Evolutionary conservation across 2,797 vertebrate genomes (phyloP).

Genomic region (Picus viridis): DNA sequence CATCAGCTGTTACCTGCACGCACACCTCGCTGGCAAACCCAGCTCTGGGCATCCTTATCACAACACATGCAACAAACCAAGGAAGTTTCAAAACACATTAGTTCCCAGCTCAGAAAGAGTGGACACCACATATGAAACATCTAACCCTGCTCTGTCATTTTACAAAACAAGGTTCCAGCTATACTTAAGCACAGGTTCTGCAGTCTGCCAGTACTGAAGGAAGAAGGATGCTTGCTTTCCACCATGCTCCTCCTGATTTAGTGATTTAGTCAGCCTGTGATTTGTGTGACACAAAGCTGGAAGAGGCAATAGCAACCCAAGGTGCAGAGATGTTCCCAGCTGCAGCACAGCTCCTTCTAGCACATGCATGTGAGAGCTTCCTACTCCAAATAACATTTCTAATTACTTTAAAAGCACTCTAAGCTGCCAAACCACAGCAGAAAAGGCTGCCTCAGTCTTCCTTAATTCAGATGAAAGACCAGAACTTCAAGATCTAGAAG

Average conservation of each 20-base stretch:
- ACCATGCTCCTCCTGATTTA: background rate
- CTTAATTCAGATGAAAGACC: background rate
- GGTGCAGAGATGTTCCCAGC: background rate
- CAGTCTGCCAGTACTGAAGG: background rate
- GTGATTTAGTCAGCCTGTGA: background rate
- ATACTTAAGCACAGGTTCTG: background rate
- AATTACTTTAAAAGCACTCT: background rate
- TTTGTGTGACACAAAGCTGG: background rate
- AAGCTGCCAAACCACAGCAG: conserved; percentile 3
- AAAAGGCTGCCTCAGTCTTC: background rate
- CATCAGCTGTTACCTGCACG: background rate
- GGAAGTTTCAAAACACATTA: background rate
- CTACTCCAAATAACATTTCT: background rate
- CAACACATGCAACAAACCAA: accelerated
- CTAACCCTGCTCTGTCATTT: background rate
- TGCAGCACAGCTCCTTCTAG: background rate
- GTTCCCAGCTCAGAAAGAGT: background rate
- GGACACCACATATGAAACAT: background rate
- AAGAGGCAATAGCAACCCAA: background rate
- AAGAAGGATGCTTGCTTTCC: background rate
- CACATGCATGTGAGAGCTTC: background rate
- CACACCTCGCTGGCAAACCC: background rate
- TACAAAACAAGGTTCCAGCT: background rate
- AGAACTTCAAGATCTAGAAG: conserved; percentile 2
- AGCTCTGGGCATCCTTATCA: background rate